Evolutionary conservation across 2,797 vertebrate species (phyloP), one percentile per base, ranked within the genome.

Genomic region (Myripristis jacobus): DNA sequence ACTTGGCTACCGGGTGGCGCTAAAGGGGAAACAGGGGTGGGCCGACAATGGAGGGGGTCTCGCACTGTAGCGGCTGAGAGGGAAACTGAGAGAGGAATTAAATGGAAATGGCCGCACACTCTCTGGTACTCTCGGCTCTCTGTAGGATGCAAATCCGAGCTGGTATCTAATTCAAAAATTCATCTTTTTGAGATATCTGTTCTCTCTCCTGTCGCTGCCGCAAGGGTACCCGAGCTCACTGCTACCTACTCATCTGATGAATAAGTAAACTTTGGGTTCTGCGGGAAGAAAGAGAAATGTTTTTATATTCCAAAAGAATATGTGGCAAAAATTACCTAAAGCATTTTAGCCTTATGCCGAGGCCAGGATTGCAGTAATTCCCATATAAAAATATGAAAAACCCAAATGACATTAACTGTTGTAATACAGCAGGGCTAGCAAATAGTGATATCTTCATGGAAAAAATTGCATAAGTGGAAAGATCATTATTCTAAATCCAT

Each of bases 1-100:
- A 78, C 70, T 86, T 66, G 66, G 73, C 73, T 82, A 38, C 76
- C 82, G 83, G 82, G 85, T 82, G 82, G 73, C 70, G 77, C 66
- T 75, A 65, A 52, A 66, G 76, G 58, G 76, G 58, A 27, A 73
- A 34, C 3, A 41, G 24, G 69, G 57, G 52, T 50, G 66, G 53
- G 61, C 38, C 56, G 84, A 79, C 82, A 77, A 88, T 82, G 74
- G 41, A 38, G 62, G 24, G 36, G 36, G 36, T 38, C 12, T 15
- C 3, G n/a, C n/a, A n/a, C n/a, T n/a, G 11, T 31, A 18, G 48
- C 25, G 16, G 18, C 53, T 74, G 53, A 65, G 27, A 62, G 47
- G 21, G 13, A 67, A 76, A 55, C 15, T 29, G 16, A 69, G 24
- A 50, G 25, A 56, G 63, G 7, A 70, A 79, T 61, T 55, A 21